Base-by-base conservation (phyloP, 2,888 invertebrate genomes). In the Lepeophtheirus nordmannii region DNA sequence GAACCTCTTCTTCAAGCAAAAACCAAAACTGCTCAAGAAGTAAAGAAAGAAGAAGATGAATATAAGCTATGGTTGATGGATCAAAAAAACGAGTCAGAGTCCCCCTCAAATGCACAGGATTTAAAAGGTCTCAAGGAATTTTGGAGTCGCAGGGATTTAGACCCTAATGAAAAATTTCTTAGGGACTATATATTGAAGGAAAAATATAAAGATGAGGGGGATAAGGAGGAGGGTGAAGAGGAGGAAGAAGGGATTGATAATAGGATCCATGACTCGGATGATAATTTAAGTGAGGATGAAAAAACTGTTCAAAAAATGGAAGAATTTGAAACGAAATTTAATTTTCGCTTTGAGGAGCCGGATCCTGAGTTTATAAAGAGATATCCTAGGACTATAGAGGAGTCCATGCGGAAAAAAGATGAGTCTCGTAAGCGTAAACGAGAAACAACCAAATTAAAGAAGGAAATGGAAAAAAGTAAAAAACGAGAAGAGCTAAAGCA, bases 341-440 rank as follows among this genome's bases (percentile, higher is more conserved):
- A 97, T 79, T 94, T 92, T 75, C 68, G 97, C 69, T 97, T 86
- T 75, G 94, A 98, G 76, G 94, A 97, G 75, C 96, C 93, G 0
- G 94, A 96, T 75, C 82, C 85, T 61, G 90, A 93, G 71, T 93
- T 86, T 76, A 80, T 89, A 20, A 91, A 92, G 78, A 82, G 89
- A 11, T 96, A 87, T 79, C 97, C 97, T 0, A 83, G 97, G 69
- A 89, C 87, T 0, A 82, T 97, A 74, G 83, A 85, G 68, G 83
- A 83, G 75, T 87, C 89, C 2, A 77, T 94, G 69, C 82, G 97
- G 8, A 83, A 83, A 39, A 85, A 84, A 68, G 87, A 92, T 74
- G 86, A 85, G 57, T 82, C 82, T 66, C 81, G 94, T 65, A 82
- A 89, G 53, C 17, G 83, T 53, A 88, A 91, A 72, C 82, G 96